Base-by-base conservation (phyloP, 1,140 invertebrate species). In the Drosophila arawakana region DNA sequence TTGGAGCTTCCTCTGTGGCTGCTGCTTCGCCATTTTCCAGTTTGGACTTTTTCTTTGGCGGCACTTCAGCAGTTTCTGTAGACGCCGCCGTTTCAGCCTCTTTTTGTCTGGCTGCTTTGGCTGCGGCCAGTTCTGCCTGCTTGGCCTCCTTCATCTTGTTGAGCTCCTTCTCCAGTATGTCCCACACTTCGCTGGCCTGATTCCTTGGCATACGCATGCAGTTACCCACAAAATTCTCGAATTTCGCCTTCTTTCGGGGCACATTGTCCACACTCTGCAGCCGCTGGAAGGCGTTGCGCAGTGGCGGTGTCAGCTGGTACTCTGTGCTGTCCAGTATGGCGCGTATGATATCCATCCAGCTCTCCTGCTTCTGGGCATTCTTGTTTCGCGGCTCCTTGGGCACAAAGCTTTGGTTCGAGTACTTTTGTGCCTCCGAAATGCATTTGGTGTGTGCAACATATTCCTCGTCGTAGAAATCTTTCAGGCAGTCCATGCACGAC, bases 241-340 rank as follows among this genome's bases (percentile, higher is more conserved):
- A 99, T 91, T 98, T 98, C 0, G 93, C 93, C 90, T 97, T 96
- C 91, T 98, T 99, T 43, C 97, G 94, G n/a, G 98, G 98, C 80
- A 98, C 96, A 91, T 99, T 99, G 50, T 96, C 95, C 85, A 96
- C 95, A 54, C 95, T 95, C 35, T 95, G 95, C 39, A 99, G 94
- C 11, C 93, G 94, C 73, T 96, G 93, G 35, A 99, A 93, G 34
- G 98, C 93, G 60, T 79, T 93, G 93, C 50, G 97, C 92, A 73
- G 93, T 89, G 30, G 92, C 86, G 39, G 95, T 93, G 34, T 95
- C 91, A 92, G 93, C 92, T 62, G 91, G 93, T 69, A 95, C 93
- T 81, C 94, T 94, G 49, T 95, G 93, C 46, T 78, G 5, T 90
- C 80, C 6, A 98, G 92, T 2, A 97, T 95, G 49, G 94, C 94